These are phyloP conservation scores for Patella depressa DNA, from an alignment of 2,888 invertebrate genomes.

Conservation along the genomic window DNA sequence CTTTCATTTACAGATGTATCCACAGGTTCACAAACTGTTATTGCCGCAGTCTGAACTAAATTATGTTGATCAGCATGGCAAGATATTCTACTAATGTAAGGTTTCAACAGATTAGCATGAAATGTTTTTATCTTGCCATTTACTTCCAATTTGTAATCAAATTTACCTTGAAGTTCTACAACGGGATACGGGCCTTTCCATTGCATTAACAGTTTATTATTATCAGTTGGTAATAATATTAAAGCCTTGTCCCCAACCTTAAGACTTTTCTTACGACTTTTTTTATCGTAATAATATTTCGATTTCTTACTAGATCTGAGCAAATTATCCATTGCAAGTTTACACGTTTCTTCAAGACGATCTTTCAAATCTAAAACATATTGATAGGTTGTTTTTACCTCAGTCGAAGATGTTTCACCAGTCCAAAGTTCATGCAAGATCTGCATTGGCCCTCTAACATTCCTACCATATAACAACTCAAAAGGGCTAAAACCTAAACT, in stretches of 20 bases:
- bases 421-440: conserved; percentile 23
- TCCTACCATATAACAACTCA: conserved; percentile 30
- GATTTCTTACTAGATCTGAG: conserved; percentile 13
- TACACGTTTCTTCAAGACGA: conserved; percentile 20
- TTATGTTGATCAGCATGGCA: neutral
- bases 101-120: neutral
- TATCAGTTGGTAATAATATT: conserved; percentile 33
- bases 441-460: conserved; percentile 30
- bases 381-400: conserved; percentile 3
- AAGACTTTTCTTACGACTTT: conserved; percentile 22
- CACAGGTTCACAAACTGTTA: neutral
- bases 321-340: conserved; percentile 30
- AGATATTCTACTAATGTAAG: neutral
- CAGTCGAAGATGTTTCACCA: neutral
- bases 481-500: conserved; percentile 33
- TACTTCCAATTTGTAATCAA: neutral
- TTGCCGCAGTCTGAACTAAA: neutral
- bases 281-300: conserved; percentile 29
- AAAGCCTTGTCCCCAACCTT: conserved; percentile 32
- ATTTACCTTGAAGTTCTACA: conserved; percentile 17
- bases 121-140: neutral
- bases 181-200: too few relatives aligned
- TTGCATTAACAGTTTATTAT: conserved; percentile 35
- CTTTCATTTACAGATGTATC: neutral
- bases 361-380: conserved; percentile 25